Conservation (phyloP, 35 echinoderm and acorn worm genomes). For the Stichopus chloronotus region DNA sequence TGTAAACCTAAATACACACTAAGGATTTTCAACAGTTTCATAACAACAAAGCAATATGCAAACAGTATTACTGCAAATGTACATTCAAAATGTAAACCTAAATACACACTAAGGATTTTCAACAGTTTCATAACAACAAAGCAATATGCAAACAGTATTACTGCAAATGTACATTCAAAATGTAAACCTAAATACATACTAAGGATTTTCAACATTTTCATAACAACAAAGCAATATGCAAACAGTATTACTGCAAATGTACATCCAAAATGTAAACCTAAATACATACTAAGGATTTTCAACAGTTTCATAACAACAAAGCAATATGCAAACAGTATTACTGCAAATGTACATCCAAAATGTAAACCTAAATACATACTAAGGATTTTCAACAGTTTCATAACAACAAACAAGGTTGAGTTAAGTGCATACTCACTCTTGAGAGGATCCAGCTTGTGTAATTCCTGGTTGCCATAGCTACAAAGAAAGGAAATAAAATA, state of each 20-base stretch:
- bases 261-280: too few relatives aligned
- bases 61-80: not conserved
- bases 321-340: not conserved
- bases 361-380: not conserved
- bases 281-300: not conserved
- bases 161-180: not conserved
- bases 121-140: not conserved
- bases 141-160: not conserved
- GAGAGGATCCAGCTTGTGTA: conserved; percentile 91
- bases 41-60: conserved; percentile 29
- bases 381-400: too few relatives aligned
- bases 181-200: not conserved
- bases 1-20: not conserved
- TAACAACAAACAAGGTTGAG: not conserved
- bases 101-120: not conserved
- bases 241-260: not conserved
- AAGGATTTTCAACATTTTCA: not conserved
- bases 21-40: not conserved
- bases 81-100: too few relatives aligned
- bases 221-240: too few relatives aligned
- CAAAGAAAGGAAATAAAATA: conserved; percentile 49
- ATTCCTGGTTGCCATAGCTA: conserved; percentile 96
- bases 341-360: not conserved
- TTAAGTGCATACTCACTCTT: conserved; percentile 84
- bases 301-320: too few relatives aligned